Base-by-base conservation (phyloP, 1,140 invertebrate species). In the Sesamia nonagrioides region DNA sequence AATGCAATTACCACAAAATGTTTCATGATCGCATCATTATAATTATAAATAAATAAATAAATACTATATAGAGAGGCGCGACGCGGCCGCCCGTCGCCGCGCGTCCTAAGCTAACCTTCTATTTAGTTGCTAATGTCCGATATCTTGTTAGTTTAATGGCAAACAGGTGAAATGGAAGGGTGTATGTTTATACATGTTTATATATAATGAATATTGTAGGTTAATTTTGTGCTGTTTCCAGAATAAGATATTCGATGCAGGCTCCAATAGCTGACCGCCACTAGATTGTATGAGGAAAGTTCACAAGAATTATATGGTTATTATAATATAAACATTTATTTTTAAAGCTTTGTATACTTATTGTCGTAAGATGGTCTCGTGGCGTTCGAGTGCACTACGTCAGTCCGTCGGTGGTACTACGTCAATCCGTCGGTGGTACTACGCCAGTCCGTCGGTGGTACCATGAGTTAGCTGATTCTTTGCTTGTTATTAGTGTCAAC, bases 111-210 rank as follows among this genome's bases (percentile, higher is more conserved):
- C 91, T 93, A 88, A 92, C 88, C 87, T 75, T 87, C 84, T 85
- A 75, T 91, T 93, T 90, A 89, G 91, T 94, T 93, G 91, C 92
- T 89, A 91, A 82, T 86, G 89, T 92, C 92, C 87, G 84, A 84
- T 48, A 86, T 86, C 82, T 88, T 87, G 87, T 91, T 91, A 86
- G 86, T 86, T 86, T 27, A 27, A 83, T 86, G 81, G 83, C 81
- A 88, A 81, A 69, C 40, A 82, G 86, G 86, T 88, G 87, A 88
- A 87, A 90, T 92, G 91, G 85, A 92, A 91, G 91, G 90, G 87
- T 92, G 92, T 92, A 92, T 91, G 92, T 93, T 93, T 93, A 93
- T 93, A 93, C 90, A 89, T 93, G 89, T 94, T 92, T 94, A 93
- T 94, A 94, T 94, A 94, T 93, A 93, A 93, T 93, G 92, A 93